A percentile compares a stretch with the other conserved stretches of the same genome.
Evolutionary conservation across 2,888 invertebrate genomes (phyloP).

Genomic region (Miltochrista miniata): DNA sequence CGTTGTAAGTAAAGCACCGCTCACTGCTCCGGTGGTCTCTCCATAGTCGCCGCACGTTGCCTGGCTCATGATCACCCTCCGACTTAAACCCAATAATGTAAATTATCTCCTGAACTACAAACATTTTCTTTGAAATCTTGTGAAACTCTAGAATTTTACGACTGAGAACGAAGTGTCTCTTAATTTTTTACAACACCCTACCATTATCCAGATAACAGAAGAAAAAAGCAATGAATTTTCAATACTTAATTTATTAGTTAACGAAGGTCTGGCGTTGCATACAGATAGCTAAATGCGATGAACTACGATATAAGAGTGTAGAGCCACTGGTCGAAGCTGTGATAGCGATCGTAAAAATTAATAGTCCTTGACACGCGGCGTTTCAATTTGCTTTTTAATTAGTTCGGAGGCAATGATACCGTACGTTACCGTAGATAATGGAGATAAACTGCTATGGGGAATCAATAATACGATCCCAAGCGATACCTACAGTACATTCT

Average conservation of each 20-base stretch:
- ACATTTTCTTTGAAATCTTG: slow-evolving; percentile 18
- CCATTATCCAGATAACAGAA: slow-evolving; percentile 42
- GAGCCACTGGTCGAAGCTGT: slow-evolving; percentile 38
- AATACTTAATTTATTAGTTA: slow-evolving; percentile 66
- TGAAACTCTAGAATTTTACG: slow-evolving; percentile 24
- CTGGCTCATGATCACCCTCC: slow-evolving; percentile 37
- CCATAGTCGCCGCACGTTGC: slow-evolving; percentile 46
- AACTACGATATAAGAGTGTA: slow-evolving; percentile 49
- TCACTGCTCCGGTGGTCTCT: slow-evolving; percentile 71
- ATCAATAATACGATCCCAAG: slow-evolving; percentile 41
- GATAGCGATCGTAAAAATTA: slow-evolving; percentile 73
- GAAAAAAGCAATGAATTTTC: slow-evolving; percentile 50
- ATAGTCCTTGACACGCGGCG: slow-evolving; percentile 65
- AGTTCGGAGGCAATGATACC: slow-evolving; percentile 41
- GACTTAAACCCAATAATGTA: slow-evolving; percentile 36
- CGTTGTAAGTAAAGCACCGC: slow-evolving; percentile 79
- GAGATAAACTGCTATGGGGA: slow-evolving; percentile 42
- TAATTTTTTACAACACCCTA: slow-evolving; percentile 42
- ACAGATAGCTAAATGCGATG: slow-evolving; percentile 60
- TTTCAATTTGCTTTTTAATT: slow-evolving; percentile 75
- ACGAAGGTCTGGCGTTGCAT: slow-evolving; percentile 57
- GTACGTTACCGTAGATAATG: slow-evolving; percentile 36
- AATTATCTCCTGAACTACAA: slow-evolving; percentile 27
- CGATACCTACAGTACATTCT: slow-evolving; percentile 27
- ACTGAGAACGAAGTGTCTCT: slow-evolving; percentile 19